Base-by-base conservation (phyloP, 2,888 invertebrate species). In the Acanthococcus lagerstroemiae region DNA sequence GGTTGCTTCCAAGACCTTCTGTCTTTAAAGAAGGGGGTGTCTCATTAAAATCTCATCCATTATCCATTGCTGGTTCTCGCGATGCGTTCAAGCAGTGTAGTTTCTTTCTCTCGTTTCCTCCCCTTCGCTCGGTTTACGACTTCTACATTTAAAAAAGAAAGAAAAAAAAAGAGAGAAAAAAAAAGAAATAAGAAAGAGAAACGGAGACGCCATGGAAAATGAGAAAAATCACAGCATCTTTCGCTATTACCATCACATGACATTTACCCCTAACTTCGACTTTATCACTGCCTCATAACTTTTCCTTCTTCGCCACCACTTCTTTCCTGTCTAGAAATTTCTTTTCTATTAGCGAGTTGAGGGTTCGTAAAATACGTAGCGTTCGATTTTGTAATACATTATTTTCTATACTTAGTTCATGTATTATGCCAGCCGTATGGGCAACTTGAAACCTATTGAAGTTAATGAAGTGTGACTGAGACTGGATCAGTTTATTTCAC, bases 11-110 rank as follows among this genome's bases (percentile, higher is more conserved):
- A 52, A 9, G 44, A 61, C 61, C 61, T 61, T 61, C 61, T 61
- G 61, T 61, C 50, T 57, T 57, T 45, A n/a, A 37, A 50, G 30
- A 50, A 52, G 50, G 61, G 61, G 61, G 61, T 61, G 61, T 61
- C 61, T 61, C 61, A 50, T 61, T 61, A 61, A 61, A 61, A 61
- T 61, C 61, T 61, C 61, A 61, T 61, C 61, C 61, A 61, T 61
- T 61, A 61, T 61, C 61, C 61, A 61, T 61, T 50, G 61, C 57
- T 61, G 22, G 61, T 61, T n/a, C n/a, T n/a, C 61, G 25, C 61
- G 52, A 52, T 6, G 19, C 52, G 19, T 24, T 21, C 21, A 27
- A 27, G 22, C 27, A 52, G 52, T 61, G 22, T 26, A 21, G 61
- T 50, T 61, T 61, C 50, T 52, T 52, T 61, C 61, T 37, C 52